Evolutionary conservation across 2,797 vertebrate species (phyloP).

Genomic region (Stomatorhinus walkeri): DNA sequence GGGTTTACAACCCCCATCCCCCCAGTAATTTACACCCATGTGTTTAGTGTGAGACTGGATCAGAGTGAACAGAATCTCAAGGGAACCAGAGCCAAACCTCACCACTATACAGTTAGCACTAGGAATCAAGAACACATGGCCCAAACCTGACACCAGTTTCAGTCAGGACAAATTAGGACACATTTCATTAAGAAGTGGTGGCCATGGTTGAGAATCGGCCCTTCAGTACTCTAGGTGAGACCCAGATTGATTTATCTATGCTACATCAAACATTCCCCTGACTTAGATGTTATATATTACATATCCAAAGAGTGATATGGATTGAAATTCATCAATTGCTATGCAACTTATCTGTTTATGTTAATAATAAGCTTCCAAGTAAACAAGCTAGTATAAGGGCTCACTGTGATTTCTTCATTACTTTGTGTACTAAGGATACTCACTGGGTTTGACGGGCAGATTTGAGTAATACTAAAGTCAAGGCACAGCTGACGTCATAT

Average conservation of each 20-base stretch:
- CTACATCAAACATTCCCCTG: neutral
- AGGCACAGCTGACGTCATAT: neutral
- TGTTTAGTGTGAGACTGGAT: neutral
- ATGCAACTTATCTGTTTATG: neutral
- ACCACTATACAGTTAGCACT: neutral
- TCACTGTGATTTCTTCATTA: neutral
- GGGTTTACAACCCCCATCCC: too few species aligned
- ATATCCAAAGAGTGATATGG: neutral
- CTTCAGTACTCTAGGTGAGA: neutral
- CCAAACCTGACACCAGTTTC: neutral
- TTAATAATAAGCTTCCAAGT: neutral
- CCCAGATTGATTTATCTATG: neutral
- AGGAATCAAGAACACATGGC: neutral
- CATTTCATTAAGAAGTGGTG: neutral
- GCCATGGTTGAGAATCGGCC: neutral
- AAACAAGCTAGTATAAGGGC: neutral
- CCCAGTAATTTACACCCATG: too few species aligned
- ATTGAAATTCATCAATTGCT: neutral
- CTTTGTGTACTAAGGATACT: neutral
- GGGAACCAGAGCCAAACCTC: neutral
- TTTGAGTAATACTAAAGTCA: neutral
- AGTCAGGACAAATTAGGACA: neutral
- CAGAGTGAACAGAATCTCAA: neutral
- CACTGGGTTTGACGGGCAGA: neutral
- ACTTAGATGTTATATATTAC: neutral